These are phyloP conservation scores for Sussaba pulchella DNA, from an alignment of 2,888 invertebrate species.

Conservation along the genomic window DNA sequence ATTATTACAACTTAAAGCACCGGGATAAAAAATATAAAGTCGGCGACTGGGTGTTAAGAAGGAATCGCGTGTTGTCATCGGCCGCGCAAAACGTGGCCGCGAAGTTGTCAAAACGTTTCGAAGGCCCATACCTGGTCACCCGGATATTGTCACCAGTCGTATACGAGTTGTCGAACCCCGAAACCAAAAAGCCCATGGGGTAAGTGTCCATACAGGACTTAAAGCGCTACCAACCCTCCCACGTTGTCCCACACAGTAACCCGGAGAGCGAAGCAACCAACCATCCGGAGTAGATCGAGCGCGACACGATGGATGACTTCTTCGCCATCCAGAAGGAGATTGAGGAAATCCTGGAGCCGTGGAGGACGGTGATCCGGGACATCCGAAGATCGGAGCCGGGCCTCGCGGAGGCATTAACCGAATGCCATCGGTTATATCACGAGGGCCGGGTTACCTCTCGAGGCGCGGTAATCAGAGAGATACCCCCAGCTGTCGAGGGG, in stretches of 20 bases:
- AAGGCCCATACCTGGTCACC: slow-evolving; percentile 57
- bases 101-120: slow-evolving; percentile 64
- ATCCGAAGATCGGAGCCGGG: no score
- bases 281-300: no score
- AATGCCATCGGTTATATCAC: no score
- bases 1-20: neutral
- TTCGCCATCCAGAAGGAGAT: no score
- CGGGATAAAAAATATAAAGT: slow-evolving; percentile 12
- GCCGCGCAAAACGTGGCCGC: slow-evolving; percentile 57
- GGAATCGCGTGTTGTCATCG: slow-evolving; percentile 55
- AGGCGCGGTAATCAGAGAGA: no score
- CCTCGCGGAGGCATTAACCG: no score
- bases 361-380: no score
- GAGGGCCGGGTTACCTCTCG: no score
- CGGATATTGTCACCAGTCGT: slow-evolving; percentile 32
- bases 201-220: slow-evolving; percentile 31
- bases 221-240: slow-evolving; percentile 4
- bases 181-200: neutral
- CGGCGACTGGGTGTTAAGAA: slow-evolving; percentile 51
- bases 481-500: no score
- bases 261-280: neutral
- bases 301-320: no score
- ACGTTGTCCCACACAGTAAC: no score
- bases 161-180: neutral
- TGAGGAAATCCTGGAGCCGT: no score